Evolutionary conservation across 2,888 invertebrate species (phyloP), one percentile per base, ranked within the genome.

Genomic region (Rhaphigaster nebulosa): DNA sequence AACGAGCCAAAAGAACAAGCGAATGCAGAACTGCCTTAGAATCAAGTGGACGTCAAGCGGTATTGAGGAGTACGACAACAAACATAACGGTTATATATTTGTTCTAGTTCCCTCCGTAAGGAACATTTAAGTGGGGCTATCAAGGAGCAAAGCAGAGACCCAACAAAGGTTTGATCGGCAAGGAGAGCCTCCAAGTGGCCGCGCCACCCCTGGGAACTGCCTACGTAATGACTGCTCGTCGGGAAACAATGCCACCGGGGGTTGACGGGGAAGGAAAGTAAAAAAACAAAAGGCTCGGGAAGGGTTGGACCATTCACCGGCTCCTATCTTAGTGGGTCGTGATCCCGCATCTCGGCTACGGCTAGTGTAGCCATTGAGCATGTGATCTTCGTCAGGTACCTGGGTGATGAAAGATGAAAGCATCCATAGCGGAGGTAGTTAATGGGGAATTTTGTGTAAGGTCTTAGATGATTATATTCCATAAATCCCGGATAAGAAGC

Each of bases 21-120:
- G 45, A 84, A 45, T 26, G 15, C 34, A 18, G 18, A 34, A 45
- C 84, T 84, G 20, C 45, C 84, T 45, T 84, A 84, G 84, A 84
- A 84, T 84, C 84, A 84, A 84, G 84, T 84, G 84, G 45, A 76
- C 70, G 70, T 76, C 70, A 76, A 76, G 70, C 20, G 10, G 45
- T 84, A 38, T 80, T 80, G 45, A 84, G 8, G 45, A 84, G n/a
- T 18, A 50, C 84, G 45, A 84, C 41, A 84, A 84, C 84, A 84
- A 84, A 84, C 84, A 84, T 84, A 84, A 84, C 84, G 84, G 84
- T 84, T 84, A 84, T 84, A 84, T 84, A 29, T 84, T 84, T 84
- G 84, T 84, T 84, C 84, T 45, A 84, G 84, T 84, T 84, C 84
- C 84, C 84, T 41, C 84, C n/a, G n/a, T n/a, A 50, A 84, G 84